Percentiles rank a stretch among this genome's conserved stretches.
Evolutionary conservation across 1,140 invertebrate genomes (phyloP).

Genomic region (Trialeurodes vaporariorum): DNA sequence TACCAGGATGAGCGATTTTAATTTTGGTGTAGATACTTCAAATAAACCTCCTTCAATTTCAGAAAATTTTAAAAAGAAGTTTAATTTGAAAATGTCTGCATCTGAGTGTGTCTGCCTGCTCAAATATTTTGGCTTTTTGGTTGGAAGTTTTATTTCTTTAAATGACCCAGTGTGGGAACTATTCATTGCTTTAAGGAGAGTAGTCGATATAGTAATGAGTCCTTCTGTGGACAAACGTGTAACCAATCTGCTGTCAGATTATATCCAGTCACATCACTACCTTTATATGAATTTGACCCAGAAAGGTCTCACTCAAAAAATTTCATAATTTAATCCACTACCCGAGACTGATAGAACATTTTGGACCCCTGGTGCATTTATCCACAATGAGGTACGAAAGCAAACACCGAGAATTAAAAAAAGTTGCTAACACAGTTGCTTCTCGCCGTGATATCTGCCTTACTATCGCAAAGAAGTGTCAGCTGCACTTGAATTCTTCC

Average conservation of each 20-base stretch:
- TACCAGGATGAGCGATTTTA: background rate
- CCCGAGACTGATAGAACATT: background rate
- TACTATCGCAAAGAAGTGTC: background rate
- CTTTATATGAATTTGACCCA: background rate
- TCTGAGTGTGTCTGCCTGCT: constrained; percentile 24
- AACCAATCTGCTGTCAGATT: background rate
- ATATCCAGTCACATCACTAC: background rate
- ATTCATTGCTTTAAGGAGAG: constrained; percentile 21
- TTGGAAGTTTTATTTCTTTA: constrained; percentile 24
- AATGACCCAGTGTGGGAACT: constrained; percentile 22
- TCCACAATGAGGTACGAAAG: background rate
- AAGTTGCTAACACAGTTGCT: background rate
- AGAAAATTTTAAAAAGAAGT: constrained; percentile 13
- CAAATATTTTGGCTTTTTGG: constrained; percentile 18
- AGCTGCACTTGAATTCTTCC: too few relatives aligned
- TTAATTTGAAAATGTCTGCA: constrained; percentile 21
- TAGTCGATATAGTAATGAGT: constrained; percentile 21
- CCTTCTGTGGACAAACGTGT: background rate
- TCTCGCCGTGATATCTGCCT: background rate
- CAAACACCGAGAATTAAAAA: background rate
- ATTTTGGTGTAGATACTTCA: background rate
- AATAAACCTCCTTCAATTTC: background rate
- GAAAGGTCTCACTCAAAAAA: background rate
- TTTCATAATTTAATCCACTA: background rate
- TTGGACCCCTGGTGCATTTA: background rate